Conservation (phyloP, 2,113 vertebrate species). For the Takifugu bimaculatus region DNA sequence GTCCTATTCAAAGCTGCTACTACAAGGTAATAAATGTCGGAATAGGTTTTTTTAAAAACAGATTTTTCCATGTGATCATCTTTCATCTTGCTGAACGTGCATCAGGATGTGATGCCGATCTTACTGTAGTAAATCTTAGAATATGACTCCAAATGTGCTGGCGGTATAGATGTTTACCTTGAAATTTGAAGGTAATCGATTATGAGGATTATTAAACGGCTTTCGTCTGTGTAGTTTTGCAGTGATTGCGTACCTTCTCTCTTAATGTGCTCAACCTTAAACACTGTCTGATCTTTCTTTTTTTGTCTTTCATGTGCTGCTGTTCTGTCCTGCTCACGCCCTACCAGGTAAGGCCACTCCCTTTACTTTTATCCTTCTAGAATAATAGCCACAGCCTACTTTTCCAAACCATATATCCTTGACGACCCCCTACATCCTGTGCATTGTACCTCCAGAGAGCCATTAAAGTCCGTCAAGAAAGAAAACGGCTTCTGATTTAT, state of each 20-base stretch:
- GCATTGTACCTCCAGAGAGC: conserved; percentile 25
- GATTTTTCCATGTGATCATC: no score
- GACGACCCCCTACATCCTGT: background rate
- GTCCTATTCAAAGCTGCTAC: no score
- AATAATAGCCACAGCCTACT: conserved; percentile 34
- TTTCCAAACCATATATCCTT: conserved; percentile 43
- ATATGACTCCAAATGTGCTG: no score
- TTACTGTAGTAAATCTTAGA: no score
- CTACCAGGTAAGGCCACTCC: conserved; percentile 68
- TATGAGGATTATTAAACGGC: conserved; percentile 18
- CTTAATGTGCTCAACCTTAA: conserved; percentile 31
- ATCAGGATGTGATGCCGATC: no score
- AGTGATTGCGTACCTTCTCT: background rate
- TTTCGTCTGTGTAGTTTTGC: conserved; percentile 15
- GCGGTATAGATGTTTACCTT: conserved; percentile 33
- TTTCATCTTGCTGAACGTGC: no score
- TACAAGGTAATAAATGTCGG: no score
- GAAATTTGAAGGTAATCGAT: conserved; percentile 42
- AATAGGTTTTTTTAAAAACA: no score
- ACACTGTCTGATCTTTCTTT: conserved; percentile 48
- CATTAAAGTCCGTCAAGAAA: conserved; percentile 4
- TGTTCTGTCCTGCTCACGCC: conserved; percentile 51
- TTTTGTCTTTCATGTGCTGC: conserved; percentile 67
- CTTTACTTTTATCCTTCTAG: conserved; percentile 48
- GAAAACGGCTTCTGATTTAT: background rate